Conservation (phyloP, 2,113 vertebrate genomes). For the Cephalopterus ornatus region DNA sequence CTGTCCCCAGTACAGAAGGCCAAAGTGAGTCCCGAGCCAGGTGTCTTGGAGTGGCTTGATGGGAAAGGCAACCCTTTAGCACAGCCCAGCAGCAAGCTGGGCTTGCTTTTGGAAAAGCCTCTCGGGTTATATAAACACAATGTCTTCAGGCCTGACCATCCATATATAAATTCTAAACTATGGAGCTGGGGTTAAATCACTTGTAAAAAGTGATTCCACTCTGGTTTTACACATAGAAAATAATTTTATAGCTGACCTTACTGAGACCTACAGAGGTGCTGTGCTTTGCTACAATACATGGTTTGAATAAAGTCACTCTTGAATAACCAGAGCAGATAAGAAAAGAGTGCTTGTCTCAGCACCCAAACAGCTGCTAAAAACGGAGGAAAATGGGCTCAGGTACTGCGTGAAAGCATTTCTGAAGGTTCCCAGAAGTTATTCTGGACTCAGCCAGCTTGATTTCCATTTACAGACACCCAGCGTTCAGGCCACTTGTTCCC, state of each 20-base stretch:
- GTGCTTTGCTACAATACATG: background rate
- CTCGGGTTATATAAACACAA: background rate
- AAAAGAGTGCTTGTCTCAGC: background rate
- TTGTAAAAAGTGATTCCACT: background rate
- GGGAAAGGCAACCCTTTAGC: background rate
- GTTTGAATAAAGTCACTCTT: background rate
- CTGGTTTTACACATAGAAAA: background rate
- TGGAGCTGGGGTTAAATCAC: background rate
- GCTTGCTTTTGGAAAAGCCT: background rate
- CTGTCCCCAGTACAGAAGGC: background rate
- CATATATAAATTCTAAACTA: background rate
- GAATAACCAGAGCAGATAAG: background rate
- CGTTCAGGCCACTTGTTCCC: accelerated
- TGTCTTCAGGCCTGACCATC: background rate
- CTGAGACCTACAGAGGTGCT: background rate
- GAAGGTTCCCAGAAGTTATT: background rate
- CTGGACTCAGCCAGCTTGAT: background rate
- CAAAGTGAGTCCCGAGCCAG: background rate
- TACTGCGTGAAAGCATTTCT: background rate
- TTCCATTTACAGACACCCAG: background rate
- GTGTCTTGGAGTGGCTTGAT: accelerated
- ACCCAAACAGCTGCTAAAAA: background rate
- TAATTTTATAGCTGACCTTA: background rate
- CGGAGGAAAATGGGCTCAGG: background rate
- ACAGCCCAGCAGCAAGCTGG: background rate